Conservation (phyloP, 92 coral and sea anemone species). For the Palythoa caribaeorum region DNA sequence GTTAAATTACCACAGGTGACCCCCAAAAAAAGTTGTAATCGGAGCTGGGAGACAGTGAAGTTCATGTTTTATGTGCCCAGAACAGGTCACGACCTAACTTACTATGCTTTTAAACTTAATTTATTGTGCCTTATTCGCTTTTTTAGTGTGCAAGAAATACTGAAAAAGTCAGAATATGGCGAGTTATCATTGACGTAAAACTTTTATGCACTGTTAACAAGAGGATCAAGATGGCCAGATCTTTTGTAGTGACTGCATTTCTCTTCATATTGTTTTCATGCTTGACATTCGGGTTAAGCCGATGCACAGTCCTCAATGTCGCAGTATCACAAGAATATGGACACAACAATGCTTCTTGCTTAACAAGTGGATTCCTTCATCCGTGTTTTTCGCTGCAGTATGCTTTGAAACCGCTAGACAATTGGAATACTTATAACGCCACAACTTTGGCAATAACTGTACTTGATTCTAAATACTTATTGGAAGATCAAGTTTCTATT, state of each 20-base stretch:
- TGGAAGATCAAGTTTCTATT: constrained; percentile 53
- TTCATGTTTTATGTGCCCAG: too few relatives aligned
- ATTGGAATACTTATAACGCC: constrained; percentile 26
- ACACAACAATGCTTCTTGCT: constrained; percentile 58
- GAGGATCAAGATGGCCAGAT: too few relatives aligned
- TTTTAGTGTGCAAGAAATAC: too few relatives aligned
- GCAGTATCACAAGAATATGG: constrained; percentile 75
- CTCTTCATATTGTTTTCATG: neutral
- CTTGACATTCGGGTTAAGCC: neutral
- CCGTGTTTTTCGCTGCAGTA: constrained; percentile 72
- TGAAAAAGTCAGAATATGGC: too few relatives aligned
- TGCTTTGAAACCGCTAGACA: constrained; percentile 65
- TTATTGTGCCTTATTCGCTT: too few relatives aligned
- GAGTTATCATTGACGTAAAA: too few relatives aligned
- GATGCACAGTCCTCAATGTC: constrained; percentile 10
- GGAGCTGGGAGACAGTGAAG: too few relatives aligned
- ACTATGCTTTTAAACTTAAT: too few relatives aligned
- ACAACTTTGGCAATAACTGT: constrained; percentile 63
- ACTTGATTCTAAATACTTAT: constrained; percentile 53
- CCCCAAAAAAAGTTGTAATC: too few relatives aligned
- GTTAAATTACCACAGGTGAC: too few relatives aligned
- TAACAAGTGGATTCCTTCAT: constrained; percentile 21
- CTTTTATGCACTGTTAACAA: too few relatives aligned
- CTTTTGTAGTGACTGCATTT: neutral
- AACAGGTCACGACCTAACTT: too few relatives aligned